Evolutionary conservation across 2,888 invertebrate genomes (phyloP), one percentile per base, ranked within the genome.

Genomic region (Linnaemya tessellans): DNA sequence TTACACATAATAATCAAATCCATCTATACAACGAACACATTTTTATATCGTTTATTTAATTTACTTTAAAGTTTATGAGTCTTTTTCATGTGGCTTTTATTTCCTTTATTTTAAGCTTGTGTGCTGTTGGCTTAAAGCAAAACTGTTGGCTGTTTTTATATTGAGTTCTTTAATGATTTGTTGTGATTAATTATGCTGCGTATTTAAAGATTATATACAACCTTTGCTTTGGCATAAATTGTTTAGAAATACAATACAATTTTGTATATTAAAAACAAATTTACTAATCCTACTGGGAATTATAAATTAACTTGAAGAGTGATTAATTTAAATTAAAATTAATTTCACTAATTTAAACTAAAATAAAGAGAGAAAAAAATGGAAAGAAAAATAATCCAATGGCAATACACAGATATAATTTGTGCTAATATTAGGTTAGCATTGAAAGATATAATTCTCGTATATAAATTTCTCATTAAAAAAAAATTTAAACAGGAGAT

Each of bases 171-270:
- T 5, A 54, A 11, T 25, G 51, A 9, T 18, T 54, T 54, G 11
- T 11, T 25, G 35, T 70, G 18, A 38, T 11, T 20, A 70, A 49
- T 60, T 62, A 10, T n/a, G 15, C 20, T 73, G 56, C 30, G 46
- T 46, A 60, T 54, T 15, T 22, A 67, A 70, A 87, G 71, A 84
- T 86, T 78, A 82, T 86, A n/a, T n/a, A n/a, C n/a, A 80, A 84
- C 81, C 77, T 86, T 80, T 84, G 38, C 22, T 74, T 64, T 41
- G 38, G 15, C 25, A 51, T 78, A 49, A 56, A 18, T 51, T 49
- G 15, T 35, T 60, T 18, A 49, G 20, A 3, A 58, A 46, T 58
- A 68, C 18, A n/a, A n/a, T n/a, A n/a, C 13, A 13, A 5, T 9
- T 35, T n/a, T 15, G 7, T 25, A 56, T 56, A 15, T 25, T 13